Percentiles rank a stretch among this genome's conserved stretches.
Conservation (phyloP, 2,113 vertebrate genomes). For the Eudorcas thomsonii region DNA sequence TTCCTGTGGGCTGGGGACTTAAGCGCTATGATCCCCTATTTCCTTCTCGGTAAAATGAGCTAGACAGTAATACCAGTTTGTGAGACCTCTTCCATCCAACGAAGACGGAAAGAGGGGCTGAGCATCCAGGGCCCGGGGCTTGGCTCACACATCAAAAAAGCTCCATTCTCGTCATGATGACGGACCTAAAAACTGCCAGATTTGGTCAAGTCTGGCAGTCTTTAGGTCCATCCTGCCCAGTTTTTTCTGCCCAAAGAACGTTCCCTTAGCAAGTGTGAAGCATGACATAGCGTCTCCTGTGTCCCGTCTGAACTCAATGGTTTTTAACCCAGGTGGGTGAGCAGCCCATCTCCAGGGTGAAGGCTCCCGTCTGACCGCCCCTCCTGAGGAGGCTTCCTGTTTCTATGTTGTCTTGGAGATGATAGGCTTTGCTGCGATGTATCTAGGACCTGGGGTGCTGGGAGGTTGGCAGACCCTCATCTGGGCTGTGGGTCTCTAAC, state of each 20-base stretch:
- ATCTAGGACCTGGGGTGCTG: too few relatives aligned
- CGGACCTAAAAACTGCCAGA: not conserved
- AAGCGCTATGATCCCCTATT: fast-evolving
- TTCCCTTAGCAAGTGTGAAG: not conserved
- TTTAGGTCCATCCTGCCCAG: not conserved
- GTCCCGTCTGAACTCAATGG: fast-evolving
- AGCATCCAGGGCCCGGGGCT: not conserved
- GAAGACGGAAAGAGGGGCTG: fast-evolving
- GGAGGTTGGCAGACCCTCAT: not conserved
- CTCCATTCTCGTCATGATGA: not conserved
- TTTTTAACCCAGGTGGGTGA: fast-evolving
- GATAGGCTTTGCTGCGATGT: not conserved
- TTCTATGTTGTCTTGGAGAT: not conserved
- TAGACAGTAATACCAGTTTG: fast-evolving
- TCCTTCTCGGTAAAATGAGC: not conserved
- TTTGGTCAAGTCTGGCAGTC: not conserved
- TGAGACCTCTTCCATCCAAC: not conserved
- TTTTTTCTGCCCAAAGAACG: not conserved
- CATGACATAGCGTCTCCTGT: fast-evolving
- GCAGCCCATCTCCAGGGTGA: not conserved
- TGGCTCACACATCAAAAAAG: not conserved
- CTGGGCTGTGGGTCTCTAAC: not conserved
- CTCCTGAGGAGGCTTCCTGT: not conserved
- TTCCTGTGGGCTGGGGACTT: not conserved
- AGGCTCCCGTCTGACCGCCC: fast-evolving